Percentiles rank a stretch among this genome's conserved stretches.
phyloP scores from a whole-genome alignment of 2,797 vertebrate genomes.

The Chaetophractus vellerosus region DNA sequence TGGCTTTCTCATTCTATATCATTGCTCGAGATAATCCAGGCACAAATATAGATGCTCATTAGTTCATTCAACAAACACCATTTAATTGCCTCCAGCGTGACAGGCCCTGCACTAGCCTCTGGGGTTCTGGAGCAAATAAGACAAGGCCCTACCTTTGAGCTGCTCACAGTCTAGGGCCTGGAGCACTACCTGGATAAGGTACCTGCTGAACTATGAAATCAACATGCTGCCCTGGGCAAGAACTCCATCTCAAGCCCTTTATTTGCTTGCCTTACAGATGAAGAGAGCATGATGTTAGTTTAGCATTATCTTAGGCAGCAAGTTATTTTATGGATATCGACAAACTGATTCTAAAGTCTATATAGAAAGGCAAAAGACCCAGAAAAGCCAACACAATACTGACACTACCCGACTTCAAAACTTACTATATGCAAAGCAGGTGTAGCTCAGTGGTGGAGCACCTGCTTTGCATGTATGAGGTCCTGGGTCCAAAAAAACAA shows the following conservation, averaged over 20 bases:
- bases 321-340: too few relatives aligned
- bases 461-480: too few relatives aligned
- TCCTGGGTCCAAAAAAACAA: too few relatives aligned
- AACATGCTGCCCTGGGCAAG: fast-evolving
- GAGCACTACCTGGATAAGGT: fast-evolving
- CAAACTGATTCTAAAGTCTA: too few relatives aligned
- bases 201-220: fast-evolving
- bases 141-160: not conserved
- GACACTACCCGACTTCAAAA: too few relatives aligned
- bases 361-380: too few relatives aligned
- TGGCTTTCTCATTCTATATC: not conserved
- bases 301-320: fast-evolving
- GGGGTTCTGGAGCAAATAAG: not conserved
- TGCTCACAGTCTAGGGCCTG: fast-evolving
- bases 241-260: fast-evolving
- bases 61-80: not conserved
- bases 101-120: not conserved
- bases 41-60: fast-evolving
- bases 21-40: not conserved
- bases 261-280: not conserved
- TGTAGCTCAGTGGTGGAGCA: too few relatives aligned
- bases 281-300: not conserved
- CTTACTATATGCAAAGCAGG: too few relatives aligned
- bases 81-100: fast-evolving
- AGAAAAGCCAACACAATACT: too few relatives aligned